A percentile compares a stretch with the other conserved stretches of the same genome.
Conservation (phyloP, 2,888 invertebrate species). For the Ectropis crepuscularia region DNA sequence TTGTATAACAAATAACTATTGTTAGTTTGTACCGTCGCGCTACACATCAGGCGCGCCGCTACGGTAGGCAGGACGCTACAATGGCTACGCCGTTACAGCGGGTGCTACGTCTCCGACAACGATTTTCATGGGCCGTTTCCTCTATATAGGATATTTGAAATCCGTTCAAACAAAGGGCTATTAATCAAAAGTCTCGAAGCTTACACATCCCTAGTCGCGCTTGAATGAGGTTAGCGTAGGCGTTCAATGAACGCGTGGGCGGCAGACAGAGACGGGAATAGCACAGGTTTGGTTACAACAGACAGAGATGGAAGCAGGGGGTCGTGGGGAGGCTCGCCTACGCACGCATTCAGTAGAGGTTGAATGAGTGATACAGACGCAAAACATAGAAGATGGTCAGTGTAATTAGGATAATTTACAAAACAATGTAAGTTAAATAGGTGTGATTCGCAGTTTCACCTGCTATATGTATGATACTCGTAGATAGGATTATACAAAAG, state of each 20-base stretch:
- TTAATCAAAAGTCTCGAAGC: constrained; percentile 48
- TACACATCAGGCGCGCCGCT: neutral
- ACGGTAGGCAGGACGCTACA: constrained; percentile 14
- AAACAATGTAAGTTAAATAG: too few species aligned
- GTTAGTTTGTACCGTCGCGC: too few species aligned
- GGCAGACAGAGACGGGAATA: constrained; percentile 46
- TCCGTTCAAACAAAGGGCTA: constrained; percentile 36
- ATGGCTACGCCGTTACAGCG: constrained; percentile 11
- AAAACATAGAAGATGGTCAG: constrained; percentile 23
- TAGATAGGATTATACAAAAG: too few species aligned
- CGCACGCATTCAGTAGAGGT: constrained; percentile 50
- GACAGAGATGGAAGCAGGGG: constrained; percentile 31
- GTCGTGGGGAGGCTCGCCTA: constrained; percentile 46
- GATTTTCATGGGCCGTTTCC: neutral
- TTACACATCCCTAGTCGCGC: constrained; percentile 51
- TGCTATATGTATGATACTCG: too few species aligned
- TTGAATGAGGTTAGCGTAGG: constrained; percentile 70
- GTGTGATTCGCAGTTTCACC: too few species aligned
- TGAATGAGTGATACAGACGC: constrained; percentile 67
- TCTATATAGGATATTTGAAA: constrained; percentile 27
- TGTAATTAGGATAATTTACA: constrained; percentile 14
- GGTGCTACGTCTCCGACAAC: constrained; percentile 5
- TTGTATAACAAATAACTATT: too few species aligned
- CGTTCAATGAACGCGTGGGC: constrained; percentile 70
- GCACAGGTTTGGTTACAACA: neutral